A percentile compares a stretch with the other conserved stretches of the same genome.
These are phyloP conservation scores for Tenrec ecaudatus DNA, from an alignment of 2,113 vertebrate genomes.

Conservation along the genomic window DNA sequence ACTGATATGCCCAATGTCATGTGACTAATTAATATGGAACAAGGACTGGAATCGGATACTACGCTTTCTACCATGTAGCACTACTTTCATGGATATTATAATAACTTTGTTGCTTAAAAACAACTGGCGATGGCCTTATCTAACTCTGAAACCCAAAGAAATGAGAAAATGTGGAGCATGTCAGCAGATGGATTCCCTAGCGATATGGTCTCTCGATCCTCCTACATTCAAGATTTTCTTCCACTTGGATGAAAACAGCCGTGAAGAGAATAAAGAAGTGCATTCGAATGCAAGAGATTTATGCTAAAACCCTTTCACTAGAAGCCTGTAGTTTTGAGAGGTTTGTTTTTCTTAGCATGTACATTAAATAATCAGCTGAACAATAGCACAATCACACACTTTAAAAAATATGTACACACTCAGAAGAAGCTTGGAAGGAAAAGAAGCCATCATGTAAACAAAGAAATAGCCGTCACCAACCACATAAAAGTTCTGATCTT, in stretches of 20 bases:
- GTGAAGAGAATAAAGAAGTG: conserved; percentile 14
- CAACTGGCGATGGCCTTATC: not conserved
- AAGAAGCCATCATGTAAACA: not conserved
- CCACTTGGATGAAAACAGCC: conserved; percentile 19
- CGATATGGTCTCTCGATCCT: not conserved
- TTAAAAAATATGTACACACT: conserved; percentile 16
- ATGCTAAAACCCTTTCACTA: not conserved
- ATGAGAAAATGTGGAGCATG: not conserved
- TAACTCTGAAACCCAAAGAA: conserved; percentile 49
- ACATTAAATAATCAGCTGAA: not conserved
- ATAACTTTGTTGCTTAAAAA: conserved; percentile 33
- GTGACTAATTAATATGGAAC: conserved; percentile 33
- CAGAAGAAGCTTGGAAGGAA: not conserved
- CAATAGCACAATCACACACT: not conserved
- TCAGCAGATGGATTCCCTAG: not conserved
- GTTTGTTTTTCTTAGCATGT: conserved; percentile 29
- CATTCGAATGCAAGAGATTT: conserved; percentile 26
- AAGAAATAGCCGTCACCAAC: too few relatives aligned
- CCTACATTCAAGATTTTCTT: conserved; percentile 19
- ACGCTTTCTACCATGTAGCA: not conserved
- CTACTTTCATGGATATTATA: not conserved
- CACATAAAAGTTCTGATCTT: too few relatives aligned
- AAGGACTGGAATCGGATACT: conserved; percentile 22
- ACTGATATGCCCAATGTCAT: not conserved
- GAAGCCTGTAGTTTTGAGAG: conserved; percentile 15